Evolutionary conservation across 2,888 invertebrate genomes (phyloP).

Genomic region (Steinernema hermaphroditum): DNA sequence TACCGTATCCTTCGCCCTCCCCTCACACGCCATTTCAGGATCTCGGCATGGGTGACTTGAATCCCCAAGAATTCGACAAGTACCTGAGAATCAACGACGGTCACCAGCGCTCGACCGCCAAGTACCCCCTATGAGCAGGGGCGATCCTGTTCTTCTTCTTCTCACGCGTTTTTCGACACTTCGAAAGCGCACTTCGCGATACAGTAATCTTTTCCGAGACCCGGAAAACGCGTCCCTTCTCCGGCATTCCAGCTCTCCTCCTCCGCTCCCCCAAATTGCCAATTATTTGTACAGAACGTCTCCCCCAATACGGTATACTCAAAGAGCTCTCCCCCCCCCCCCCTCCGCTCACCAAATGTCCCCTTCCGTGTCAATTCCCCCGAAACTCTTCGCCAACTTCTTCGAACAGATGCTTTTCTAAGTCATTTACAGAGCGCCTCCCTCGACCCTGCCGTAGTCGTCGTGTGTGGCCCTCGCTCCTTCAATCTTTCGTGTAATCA

Average conservation of each 20-base stretch:
- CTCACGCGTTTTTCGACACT: conserved; percentile 12
- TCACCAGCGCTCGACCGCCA: conserved; percentile 28
- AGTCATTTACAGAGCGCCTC: neutral
- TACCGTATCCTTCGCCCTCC: neutral
- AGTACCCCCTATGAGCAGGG: conserved; percentile 2
- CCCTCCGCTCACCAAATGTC: conserved; percentile 9
- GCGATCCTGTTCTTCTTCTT: neutral
- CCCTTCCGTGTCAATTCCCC: conserved; percentile 1
- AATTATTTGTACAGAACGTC: conserved; percentile 15
- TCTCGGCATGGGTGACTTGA: conserved; percentile 38
- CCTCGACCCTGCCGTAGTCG: neutral
- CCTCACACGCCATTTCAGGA: conserved; percentile 20
- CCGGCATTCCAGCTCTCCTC: conserved; percentile 13
- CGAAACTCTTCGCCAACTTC: neutral
- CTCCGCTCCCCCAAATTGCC: conserved; percentile 8
- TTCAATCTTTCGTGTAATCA: too few relatives aligned
- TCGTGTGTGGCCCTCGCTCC: neutral
- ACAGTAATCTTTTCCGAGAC: conserved; percentile 18
- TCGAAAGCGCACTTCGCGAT: conserved; percentile 21
- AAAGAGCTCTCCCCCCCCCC: too few relatives aligned
- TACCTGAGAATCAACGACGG: conserved; percentile 43
- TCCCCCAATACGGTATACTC: neutral
- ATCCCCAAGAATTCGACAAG: conserved; percentile 49
- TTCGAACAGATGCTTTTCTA: neutral
- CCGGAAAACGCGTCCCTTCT: conserved; percentile 26